Evolutionary conservation across 2,797 vertebrate genomes (phyloP).

Genomic region (Hippoglossus hippoglossus): DNA sequence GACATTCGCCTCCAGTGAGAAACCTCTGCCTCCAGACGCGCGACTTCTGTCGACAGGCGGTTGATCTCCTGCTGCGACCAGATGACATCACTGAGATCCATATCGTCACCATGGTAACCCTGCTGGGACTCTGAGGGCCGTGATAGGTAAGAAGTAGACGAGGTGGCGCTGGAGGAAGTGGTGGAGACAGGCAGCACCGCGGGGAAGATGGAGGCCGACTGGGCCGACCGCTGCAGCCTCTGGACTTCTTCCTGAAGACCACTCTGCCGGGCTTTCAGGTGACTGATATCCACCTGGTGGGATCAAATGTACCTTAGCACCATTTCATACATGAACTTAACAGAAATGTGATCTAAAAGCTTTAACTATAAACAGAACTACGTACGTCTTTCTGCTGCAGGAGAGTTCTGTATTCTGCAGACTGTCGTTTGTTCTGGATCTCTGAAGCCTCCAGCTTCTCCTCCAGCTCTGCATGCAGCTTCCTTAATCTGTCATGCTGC

Average conservation of each 20-base stretch:
- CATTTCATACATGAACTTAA: not conserved
- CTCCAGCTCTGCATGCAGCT: constrained; percentile 90
- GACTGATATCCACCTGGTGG: constrained; percentile 94
- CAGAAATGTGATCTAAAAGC: not conserved
- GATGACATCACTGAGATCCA: constrained; percentile 95
- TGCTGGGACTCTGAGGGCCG: constrained; percentile 75
- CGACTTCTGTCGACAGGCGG: constrained; percentile 90
- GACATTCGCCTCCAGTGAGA: constrained; percentile 93
- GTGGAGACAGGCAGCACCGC: constrained; percentile 77
- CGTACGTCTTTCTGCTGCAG: constrained; percentile 89
- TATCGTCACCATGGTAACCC: constrained; percentile 90
- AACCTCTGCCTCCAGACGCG: constrained; percentile 90
- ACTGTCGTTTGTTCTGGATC: constrained; percentile 94
- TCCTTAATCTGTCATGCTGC: constrained; percentile 92
- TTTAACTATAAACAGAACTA: not conserved
- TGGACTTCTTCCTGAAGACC: constrained; percentile 92
- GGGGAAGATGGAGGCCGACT: constrained; percentile 58
- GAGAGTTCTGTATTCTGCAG: constrained; percentile 89
- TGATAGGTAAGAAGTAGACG: constrained; percentile 81
- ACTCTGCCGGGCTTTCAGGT: constrained; percentile 93
- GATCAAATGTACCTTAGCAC: not conserved
- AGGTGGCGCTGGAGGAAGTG: constrained; percentile 64
- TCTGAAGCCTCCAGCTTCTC: constrained; percentile 95
- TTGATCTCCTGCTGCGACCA: constrained; percentile 99
- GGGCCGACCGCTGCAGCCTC: constrained; percentile 87